Percentiles rank a stretch among this genome's conserved stretches.
Evolutionary conservation across 2,888 invertebrate species (phyloP).

Genomic region (Habroteleia sp.): DNA sequence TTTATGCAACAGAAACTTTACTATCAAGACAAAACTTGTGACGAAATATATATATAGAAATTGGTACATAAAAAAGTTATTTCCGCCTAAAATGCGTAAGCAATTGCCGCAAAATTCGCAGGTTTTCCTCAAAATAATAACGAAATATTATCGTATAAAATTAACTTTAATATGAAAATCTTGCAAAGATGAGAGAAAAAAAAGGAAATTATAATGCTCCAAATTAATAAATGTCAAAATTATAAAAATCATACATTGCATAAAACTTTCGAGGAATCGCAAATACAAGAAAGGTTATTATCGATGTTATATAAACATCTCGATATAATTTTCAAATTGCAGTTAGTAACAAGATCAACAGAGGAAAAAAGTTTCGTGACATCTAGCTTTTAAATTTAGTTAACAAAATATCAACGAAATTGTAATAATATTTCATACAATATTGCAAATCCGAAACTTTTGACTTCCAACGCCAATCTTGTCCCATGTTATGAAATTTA

Average conservation of each 20-base stretch:
- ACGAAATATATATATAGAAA: conserved; percentile 3
- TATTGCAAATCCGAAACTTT: conserved; percentile 39
- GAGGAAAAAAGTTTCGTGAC: conserved; percentile 13
- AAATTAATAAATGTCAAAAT: conserved; percentile 39
- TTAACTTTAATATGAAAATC: conserved; percentile 58
- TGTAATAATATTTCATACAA: conserved; percentile 18
- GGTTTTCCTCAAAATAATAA: conserved; percentile 43
- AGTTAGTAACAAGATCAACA: conserved; percentile 12
- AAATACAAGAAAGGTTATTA: conserved; percentile 28
- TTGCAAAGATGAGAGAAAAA: conserved; percentile 38
- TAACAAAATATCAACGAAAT: conserved; percentile 36
- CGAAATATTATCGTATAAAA: conserved; percentile 53
- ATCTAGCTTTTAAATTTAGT: conserved; percentile 2
- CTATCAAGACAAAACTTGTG: conserved; percentile 17
- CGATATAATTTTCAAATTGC: conserved; percentile 16
- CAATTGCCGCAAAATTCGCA: conserved; percentile 26
- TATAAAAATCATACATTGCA: conserved; percentile 45
- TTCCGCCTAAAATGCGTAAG: neutral
- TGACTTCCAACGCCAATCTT: conserved; percentile 10
- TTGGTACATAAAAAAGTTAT: conserved; percentile 9
- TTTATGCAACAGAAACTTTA: conserved; percentile 56
- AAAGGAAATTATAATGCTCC: conserved; percentile 19
- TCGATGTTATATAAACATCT: conserved; percentile 6
- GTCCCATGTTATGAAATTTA: conserved; percentile 24
- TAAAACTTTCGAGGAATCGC: conserved; percentile 39